Evolutionary conservation across 2,888 invertebrate species (phyloP), one percentile per base, ranked within the genome.

Genomic region (Taphrorychus bicolor): DNA sequence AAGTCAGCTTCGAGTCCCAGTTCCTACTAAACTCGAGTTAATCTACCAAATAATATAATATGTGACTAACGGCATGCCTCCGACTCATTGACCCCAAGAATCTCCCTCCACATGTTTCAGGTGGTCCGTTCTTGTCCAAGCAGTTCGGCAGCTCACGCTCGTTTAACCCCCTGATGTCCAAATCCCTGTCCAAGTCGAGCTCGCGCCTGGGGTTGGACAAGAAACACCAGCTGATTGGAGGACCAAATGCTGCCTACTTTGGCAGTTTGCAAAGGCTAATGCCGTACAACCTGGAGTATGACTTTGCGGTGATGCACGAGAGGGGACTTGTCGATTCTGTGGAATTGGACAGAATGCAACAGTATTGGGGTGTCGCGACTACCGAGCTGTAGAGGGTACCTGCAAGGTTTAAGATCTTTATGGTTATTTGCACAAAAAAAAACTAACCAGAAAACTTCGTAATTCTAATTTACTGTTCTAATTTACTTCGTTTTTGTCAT

Each of bases 331-430:
- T 89, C 73, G 93, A 94, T 77, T 93, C 92, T 0, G 82, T 91
- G 71, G 94, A 94, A 77, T 87, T 92, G 70, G 93, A 94, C 77
- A 87, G 94, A 60, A 93, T 94, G 91, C 91, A 93, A 74, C 93
- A 94, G 76, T 94, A 94, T 82, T 94, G 94, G 94, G 94, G 93
- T 57, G 93, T 94, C 51, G 93, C 94, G 11, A 94, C 94, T 1
- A 94, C 94, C 0, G 94, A 94, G 81, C 82, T 94, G 72, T 94
- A 70, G 23, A 3, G 11, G 9, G 32, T 32, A n/a, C n/a, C n/a
- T n/a, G n/a, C n/a, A n/a, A n/a, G n/a, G n/a, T n/a, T n/a, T n/a
- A n/a, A n/a, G n/a, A n/a, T n/a, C n/a, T n/a, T n/a, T n/a, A n/a
- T n/a, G n/a, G n/a, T n/a, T n/a, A n/a, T n/a, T n/a, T n/a, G n/a